Evolutionary conservation across 2,797 vertebrate species (phyloP).

Genomic region (Coregonus sp.): DNA sequence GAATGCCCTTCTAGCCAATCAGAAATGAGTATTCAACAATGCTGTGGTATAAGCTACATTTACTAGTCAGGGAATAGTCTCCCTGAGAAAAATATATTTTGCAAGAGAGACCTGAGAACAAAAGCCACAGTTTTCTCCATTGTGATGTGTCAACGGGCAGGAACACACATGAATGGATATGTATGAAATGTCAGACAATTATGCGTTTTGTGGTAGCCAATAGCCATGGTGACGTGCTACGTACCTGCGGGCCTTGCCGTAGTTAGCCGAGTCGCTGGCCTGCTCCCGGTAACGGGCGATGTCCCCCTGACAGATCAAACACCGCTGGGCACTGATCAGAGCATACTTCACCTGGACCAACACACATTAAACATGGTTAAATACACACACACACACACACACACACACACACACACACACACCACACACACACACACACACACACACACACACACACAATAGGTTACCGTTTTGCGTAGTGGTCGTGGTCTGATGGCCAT

Average conservation of each 20-base stretch:
- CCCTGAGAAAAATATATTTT: too few relatives aligned
- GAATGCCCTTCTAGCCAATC: too few relatives aligned
- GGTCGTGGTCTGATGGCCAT: slow-evolving; percentile 82
- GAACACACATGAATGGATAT: too few relatives aligned
- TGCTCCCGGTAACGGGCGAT: slow-evolving; percentile 82
- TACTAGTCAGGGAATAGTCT: too few relatives aligned
- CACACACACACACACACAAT: slow-evolving; percentile 18
- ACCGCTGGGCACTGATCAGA: slow-evolving; percentile 81
- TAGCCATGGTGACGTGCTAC: neutral
- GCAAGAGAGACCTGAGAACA: too few relatives aligned
- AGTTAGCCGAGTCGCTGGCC: slow-evolving; percentile 80
- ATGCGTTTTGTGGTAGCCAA: neutral
- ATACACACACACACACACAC: neutral
- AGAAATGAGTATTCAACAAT: too few relatives aligned
- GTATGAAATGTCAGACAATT: neutral
- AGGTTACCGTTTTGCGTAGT: slow-evolving; percentile 42
- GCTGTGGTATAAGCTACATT: too few relatives aligned
- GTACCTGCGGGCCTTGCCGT: slow-evolving; percentile 84
- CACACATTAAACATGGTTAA: neutral
- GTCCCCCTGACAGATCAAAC: slow-evolving; percentile 84
- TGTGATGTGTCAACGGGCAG: too few relatives aligned
- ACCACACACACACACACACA: neutral
- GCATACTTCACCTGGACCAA: slow-evolving; percentile 80
- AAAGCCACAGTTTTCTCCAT: too few relatives aligned
- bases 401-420: neutral